Evolutionary conservation across 2,888 invertebrate species (phyloP).

Genomic region (Unio pictorum): DNA sequence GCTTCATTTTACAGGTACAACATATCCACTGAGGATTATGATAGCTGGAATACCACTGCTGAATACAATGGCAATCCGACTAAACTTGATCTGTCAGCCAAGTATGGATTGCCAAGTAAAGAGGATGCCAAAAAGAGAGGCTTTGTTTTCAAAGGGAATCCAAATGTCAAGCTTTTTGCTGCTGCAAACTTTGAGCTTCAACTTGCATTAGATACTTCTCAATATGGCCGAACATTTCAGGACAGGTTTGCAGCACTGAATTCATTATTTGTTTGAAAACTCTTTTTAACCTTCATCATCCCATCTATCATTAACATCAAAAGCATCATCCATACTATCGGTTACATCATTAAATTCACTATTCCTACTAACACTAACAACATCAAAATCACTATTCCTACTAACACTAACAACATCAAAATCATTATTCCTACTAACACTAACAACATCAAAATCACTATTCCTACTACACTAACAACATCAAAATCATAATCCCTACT

Average conservation of each 20-base stretch:
- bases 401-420: too few relatives aligned
- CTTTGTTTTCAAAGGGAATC: slow-evolving; percentile 66
- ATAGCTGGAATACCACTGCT: slow-evolving; percentile 62
- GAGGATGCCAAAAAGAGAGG: slow-evolving; percentile 56
- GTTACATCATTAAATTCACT: too few relatives aligned
- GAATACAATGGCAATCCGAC: slow-evolving; percentile 41
- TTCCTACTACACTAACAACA: too few relatives aligned
- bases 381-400: too few relatives aligned
- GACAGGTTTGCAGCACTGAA: slow-evolving; percentile 61
- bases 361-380: too few relatives aligned
- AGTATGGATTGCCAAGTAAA: slow-evolving; percentile 49
- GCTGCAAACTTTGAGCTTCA: slow-evolving; percentile 56
- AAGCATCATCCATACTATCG: too few relatives aligned
- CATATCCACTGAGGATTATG: slow-evolving; percentile 69
- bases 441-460: too few relatives aligned
- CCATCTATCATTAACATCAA: too few relatives aligned
- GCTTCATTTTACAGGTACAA: slow-evolving; percentile 61
- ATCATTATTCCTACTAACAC: too few relatives aligned
- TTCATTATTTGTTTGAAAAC: background rate
- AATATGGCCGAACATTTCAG: slow-evolving; percentile 70
- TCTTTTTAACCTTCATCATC: too few relatives aligned
- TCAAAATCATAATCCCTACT: too few relatives aligned
- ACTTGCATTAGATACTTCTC: slow-evolving; percentile 70
- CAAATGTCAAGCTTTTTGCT: slow-evolving; percentile 66
- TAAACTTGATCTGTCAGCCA: slow-evolving; percentile 48